These are phyloP conservation scores for Triplophysa tibetana DNA, from an alignment of 2,113 vertebrate genomes.

Conservation along the genomic window DNA sequence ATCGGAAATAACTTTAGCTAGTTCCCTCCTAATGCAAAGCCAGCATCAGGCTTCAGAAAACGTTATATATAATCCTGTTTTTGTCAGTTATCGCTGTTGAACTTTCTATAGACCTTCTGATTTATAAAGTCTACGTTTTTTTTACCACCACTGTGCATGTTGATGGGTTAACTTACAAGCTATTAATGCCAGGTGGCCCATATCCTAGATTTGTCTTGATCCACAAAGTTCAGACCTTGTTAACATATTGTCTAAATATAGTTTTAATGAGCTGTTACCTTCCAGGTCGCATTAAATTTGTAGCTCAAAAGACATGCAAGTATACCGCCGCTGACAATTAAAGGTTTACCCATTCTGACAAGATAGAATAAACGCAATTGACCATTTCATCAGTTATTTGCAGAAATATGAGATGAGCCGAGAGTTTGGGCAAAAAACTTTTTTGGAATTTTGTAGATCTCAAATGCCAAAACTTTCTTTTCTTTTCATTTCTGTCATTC, in stretches of 20 bases:
- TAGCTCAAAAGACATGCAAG: not conserved
- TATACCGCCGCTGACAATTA: not conserved
- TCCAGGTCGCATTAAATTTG: conserved; percentile 17
- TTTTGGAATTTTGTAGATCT: not conserved
- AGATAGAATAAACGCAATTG: not conserved
- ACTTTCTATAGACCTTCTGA: not conserved
- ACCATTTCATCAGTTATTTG: not conserved
- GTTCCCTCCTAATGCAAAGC: conserved; percentile 3
- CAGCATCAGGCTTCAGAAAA: conserved; percentile 3
- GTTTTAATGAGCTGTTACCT: conserved; percentile 12
- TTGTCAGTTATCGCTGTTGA: not conserved
- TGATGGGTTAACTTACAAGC: conserved; percentile 3
- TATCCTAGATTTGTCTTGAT: conserved; percentile 35
- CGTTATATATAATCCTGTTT: not conserved
- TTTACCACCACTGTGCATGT: conserved; percentile 2
- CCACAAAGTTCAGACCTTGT: conserved; percentile 32
- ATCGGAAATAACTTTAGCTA: not conserved
- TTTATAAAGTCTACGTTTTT: not conserved
- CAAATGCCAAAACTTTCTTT: not conserved
- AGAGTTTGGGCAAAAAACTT: not conserved
- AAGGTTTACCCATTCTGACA: not conserved
- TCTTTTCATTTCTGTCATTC: conserved; percentile 15
- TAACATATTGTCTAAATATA: conserved; percentile 35
- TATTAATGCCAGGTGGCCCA: conserved; percentile 25
- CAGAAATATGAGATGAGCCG: not conserved